Base-by-base conservation (phyloP, 1,140 invertebrate species). In the Belonocnema kinseyi region DNA sequence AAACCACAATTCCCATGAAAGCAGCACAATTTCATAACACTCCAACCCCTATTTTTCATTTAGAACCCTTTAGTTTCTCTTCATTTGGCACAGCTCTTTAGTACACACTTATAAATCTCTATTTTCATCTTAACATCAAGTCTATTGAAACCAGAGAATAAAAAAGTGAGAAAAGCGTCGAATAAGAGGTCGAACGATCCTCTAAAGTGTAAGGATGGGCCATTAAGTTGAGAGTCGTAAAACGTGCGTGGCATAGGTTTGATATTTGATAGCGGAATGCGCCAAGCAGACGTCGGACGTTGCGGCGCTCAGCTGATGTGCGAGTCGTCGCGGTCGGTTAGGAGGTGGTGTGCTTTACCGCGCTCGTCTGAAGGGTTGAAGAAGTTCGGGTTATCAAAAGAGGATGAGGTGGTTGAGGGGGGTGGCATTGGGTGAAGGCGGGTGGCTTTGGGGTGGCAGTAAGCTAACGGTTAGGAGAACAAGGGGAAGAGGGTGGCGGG, bases 331-430 rank as follows among this genome's bases (percentile, higher is more conserved):
- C 73, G 75, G 80, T 73, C 70, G 77, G 75, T 80, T 51, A 19
- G n/a, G 19, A 61, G 56, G 21, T 66, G 12, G 51, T 73, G 77
- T 73, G 76, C 82, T 81, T 80, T 79, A 56, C 54, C 46, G 76
- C 56, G 56, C 72, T 77, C 70, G 78, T 80, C 75, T 58, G 73
- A 78, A 78, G 81, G 77, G 77, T 77, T 72, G 76, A 78, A 80
- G 73, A 80, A 84, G 83, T 81, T 81, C 74, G 76, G 81, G 75
- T 84, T 80, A 85, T 83, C 78, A 81, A 76, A 84, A 80, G 73
- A 72, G 77, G 77, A 73, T 50, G 76, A 61, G 56, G 52, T 16
- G 50, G 54, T 72, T 10, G 14, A 75, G 53, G 71, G 70, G 72
- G 70, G 21, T 40, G 52, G 70, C 14, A 26, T 46, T 33, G 21